These are phyloP conservation scores for Lacerta agilis DNA, from an alignment of 2,797 vertebrate species.

Conservation along the genomic window DNA sequence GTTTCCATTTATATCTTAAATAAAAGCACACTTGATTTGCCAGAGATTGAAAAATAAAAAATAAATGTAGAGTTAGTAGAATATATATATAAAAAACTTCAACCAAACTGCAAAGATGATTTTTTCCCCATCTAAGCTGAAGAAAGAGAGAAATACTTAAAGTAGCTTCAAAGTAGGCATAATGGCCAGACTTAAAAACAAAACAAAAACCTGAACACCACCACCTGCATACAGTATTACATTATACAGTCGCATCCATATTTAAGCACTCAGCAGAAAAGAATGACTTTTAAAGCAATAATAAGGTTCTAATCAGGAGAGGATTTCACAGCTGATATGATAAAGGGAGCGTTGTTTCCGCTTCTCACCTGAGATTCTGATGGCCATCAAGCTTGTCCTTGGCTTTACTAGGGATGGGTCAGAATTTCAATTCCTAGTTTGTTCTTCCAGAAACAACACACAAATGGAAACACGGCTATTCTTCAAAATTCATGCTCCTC, in stretches of 20 bases:
- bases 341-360: background rate
- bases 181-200: background rate
- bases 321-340: background rate
- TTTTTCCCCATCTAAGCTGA: background rate
- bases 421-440: too few relatives aligned
- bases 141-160: slow-evolving; percentile 12
- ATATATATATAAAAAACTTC: slow-evolving; percentile 34
- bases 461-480: too few relatives aligned
- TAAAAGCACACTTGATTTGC: slow-evolving; percentile 67
- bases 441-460: too few relatives aligned
- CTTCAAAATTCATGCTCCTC: too few relatives aligned
- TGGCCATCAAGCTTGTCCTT: background rate
- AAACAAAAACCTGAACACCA: background rate
- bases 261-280: background rate
- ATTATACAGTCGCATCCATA: background rate
- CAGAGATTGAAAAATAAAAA: slow-evolving; percentile 58
- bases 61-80: slow-evolving; percentile 51
- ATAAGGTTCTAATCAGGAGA: background rate
- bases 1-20: slow-evolving; percentile 65
- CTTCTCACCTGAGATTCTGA: background rate
- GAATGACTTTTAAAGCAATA: background rate
- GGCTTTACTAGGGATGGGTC: background rate
- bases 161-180: slow-evolving; percentile 1
- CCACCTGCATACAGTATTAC: background rate
- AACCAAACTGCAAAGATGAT: slow-evolving; percentile 17